Conservation (phyloP, 2,797 vertebrate species). For the Gorsachius magnificus region DNA sequence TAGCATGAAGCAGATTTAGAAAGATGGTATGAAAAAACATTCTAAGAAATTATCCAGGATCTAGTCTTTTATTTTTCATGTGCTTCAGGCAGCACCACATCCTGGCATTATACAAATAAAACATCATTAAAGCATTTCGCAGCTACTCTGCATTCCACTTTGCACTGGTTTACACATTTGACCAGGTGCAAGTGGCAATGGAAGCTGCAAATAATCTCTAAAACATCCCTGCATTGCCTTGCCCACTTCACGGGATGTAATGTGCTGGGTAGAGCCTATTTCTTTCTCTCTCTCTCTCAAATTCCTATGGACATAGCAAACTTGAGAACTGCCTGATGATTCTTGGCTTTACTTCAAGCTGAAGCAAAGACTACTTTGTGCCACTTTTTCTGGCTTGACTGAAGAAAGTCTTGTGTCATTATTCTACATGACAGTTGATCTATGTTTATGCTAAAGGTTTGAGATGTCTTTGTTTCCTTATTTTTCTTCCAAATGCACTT, state of each 20-base stretch:
- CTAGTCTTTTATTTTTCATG: background rate
- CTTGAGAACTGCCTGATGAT: constrained; percentile 16
- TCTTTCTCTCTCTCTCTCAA: background rate
- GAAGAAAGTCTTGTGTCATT: constrained; percentile 49
- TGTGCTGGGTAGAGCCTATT: background rate
- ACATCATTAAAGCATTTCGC: background rate
- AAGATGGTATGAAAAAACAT: background rate
- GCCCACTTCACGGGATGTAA: background rate
- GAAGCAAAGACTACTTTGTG: background rate
- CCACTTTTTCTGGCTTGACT: constrained; percentile 18
- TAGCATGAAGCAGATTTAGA: background rate
- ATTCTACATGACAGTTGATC: constrained; percentile 50
- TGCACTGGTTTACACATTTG: background rate
- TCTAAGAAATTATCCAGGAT: background rate
- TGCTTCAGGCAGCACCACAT: background rate
- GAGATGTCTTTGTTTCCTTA: constrained; percentile 22
- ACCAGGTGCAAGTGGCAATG: background rate
- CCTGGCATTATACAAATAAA: background rate
- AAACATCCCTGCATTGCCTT: background rate
- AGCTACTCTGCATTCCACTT: background rate
- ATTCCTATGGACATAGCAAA: background rate
- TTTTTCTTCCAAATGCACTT: background rate
- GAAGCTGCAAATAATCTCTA: constrained; percentile 1
- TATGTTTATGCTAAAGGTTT: constrained; percentile 56
- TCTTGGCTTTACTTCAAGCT: constrained; percentile 42